These are phyloP conservation scores for Myotis pilosus DNA, from an alignment of 2,797 vertebrate genomes.

Conservation along the genomic window DNA sequence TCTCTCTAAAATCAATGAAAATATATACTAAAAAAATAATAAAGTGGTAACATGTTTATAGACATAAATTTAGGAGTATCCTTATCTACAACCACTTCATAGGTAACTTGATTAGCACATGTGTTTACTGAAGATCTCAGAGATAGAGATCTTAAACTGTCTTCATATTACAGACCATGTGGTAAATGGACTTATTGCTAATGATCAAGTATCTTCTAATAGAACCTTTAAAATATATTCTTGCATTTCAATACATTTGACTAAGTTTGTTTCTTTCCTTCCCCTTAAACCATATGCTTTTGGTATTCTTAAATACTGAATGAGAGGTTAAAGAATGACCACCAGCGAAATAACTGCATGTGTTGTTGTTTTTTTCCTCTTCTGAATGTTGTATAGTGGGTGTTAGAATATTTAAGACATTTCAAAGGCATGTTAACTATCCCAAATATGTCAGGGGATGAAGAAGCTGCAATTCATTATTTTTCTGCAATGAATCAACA, in stretches of 20 bases:
- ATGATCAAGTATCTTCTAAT: conserved; percentile 40
- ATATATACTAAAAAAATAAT: neutral
- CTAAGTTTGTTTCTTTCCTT: conserved; percentile 23
- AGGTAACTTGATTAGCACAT: conserved; percentile 38
- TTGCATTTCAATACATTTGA: neutral
- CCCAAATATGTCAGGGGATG: conserved; percentile 84
- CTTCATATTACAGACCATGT: neutral
- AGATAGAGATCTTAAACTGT: conserved; percentile 39
- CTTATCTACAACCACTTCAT: conserved; percentile 46
- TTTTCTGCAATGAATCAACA: conserved; percentile 69
- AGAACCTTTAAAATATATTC: conserved; percentile 28
- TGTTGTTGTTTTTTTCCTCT: conserved; percentile 50
- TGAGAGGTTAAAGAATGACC: conserved; percentile 13
- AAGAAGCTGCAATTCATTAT: conserved; percentile 69
- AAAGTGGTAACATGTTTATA: neutral
- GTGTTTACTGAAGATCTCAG: conserved; percentile 50
- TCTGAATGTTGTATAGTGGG: conserved; percentile 84
- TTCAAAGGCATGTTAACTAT: conserved; percentile 87
- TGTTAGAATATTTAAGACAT: conserved; percentile 87
- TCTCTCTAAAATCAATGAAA: too few species aligned
- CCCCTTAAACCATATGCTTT: conserved; percentile 12
- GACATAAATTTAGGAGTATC: neutral
- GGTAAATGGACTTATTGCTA: conserved; percentile 11
- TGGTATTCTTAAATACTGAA: neutral
- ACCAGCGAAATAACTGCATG: conserved; percentile 46